Base-by-base conservation (phyloP, 2,113 vertebrate species). In the Lutjanus erythropterus region DNA sequence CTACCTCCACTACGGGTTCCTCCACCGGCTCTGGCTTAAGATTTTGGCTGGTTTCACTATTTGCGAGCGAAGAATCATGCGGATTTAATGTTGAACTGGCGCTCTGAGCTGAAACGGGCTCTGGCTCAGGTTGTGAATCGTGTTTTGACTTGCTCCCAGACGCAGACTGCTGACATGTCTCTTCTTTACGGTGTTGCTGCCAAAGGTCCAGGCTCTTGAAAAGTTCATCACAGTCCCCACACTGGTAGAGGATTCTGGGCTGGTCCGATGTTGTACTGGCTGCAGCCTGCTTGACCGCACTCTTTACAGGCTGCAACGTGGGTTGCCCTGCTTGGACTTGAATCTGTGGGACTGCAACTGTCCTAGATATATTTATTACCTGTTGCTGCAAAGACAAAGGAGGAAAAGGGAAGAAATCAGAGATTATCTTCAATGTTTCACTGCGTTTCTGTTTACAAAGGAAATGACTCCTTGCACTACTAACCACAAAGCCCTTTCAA, bases 181-280 rank as follows among this genome's bases (percentile, higher is more conserved):
- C 95, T 86, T 88, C 89, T 78, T 96, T 96, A 25, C 96, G 95
- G 74, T 98, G 97, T 3, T 92, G 94, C 62, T 97, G 94, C 96
- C 97, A 97, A 14, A 96, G 88, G 14, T 95, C 93, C 35, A 97
- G 96, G 21, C 90, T 95, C 44, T 94, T 89, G 2, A 98, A 98
- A 3, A 97, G 94, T 2, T 95, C 93, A 64, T 96, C 95, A 64
- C 97, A 98, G 65, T 97, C 97, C 3, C 95, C 94, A 75, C 97
- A 98, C 86, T 98, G 96, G 6, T 97, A 98, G 39, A 94, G 94
- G 60, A 95, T 95, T 25, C 93, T 86, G 9, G 94, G 93, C 60
- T 91, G 91, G 56, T 95, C 93, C 6, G 83, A 41, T 7, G 88
- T 90, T 68, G 85, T 80, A 46, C 53, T 76, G 2, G 62, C 65